Conservation (phyloP, 2,113 vertebrate genomes). For the Chunga burmeisteri region DNA sequence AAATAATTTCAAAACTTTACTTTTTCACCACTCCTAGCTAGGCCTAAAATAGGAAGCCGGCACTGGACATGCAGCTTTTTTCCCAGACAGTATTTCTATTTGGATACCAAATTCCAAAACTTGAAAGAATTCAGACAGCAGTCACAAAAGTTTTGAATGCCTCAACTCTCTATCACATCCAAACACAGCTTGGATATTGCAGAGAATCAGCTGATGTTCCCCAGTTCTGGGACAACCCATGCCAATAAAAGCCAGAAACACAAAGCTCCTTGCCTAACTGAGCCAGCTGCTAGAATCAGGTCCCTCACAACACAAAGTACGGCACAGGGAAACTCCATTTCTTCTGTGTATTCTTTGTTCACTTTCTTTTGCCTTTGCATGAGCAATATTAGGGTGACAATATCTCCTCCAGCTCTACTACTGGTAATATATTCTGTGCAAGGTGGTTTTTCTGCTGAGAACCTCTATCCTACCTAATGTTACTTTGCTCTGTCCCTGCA, state of each 20-base stretch:
- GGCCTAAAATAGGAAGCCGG: conserved; percentile 13
- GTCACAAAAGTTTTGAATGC: background rate
- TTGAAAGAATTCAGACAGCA: background rate
- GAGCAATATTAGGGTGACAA: background rate
- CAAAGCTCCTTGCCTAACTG: background rate
- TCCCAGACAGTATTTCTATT: background rate
- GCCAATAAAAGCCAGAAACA: background rate
- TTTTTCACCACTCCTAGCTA: background rate
- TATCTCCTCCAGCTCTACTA: background rate
- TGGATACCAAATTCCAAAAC: background rate
- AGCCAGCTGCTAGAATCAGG: background rate
- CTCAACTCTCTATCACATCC: background rate
- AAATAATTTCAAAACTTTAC: background rate
- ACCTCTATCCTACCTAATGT: background rate
- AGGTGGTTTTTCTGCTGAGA: background rate
- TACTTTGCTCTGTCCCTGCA: background rate
- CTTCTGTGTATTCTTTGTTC: background rate
- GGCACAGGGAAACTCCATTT: background rate
- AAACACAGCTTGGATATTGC: background rate
- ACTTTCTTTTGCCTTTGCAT: background rate
- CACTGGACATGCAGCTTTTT: background rate
- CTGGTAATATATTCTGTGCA: background rate
- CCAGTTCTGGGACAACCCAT: background rate
- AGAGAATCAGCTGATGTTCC: background rate
- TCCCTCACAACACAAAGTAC: background rate